Base-by-base conservation (phyloP, 2,113 vertebrate species). In the Protobothrops mucrosquamatus region DNA sequence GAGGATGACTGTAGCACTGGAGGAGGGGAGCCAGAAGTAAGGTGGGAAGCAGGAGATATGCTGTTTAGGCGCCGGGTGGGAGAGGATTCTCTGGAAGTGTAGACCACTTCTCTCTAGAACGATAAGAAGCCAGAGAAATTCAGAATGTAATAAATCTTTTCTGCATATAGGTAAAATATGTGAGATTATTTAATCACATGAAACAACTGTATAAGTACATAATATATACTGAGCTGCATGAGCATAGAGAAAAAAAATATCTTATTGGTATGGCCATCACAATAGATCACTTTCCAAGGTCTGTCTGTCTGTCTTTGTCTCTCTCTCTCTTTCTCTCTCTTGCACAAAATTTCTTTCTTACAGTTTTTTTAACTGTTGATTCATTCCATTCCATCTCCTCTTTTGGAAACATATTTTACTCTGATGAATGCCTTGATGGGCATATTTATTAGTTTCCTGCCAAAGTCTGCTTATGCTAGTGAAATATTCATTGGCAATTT, bases 51-150 rank as follows among this genome's bases (percentile, higher is more conserved):
- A 0, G 97, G 97, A 29, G 98, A 98, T 12, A 99, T 98, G 93
- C 98, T 99, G 98, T 99, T 99, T 93, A 99, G 97, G 23, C 99
- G 99, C 54, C 98, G 98, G 7, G 99, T 99, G 55, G 99, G 99
- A 6, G 99, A 99, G 0, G 99, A 99, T 94, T 99, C 99, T 2
- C 98, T 97, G 39, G 99, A 99, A 0, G 99, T 98, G 95, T 99
- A 99, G 61, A 99, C 99, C 98, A 99, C 99, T 92, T 99, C 99
- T 93, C 99, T 98, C 99, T 99, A 98, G 0, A 69, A 90, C 87
- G 92, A 94, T 74, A 85, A 93, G 86, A 92, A 3, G 39, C 26
- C 34, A 87, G 18, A 89, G 24, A 61, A 89, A 81, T 56, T 39
- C 55, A 57, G 48, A 64, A 48, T 24, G 22, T 85, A 51, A 52